Conservation (phyloP, 2,888 invertebrate species). For the Entomobrya proxima region DNA sequence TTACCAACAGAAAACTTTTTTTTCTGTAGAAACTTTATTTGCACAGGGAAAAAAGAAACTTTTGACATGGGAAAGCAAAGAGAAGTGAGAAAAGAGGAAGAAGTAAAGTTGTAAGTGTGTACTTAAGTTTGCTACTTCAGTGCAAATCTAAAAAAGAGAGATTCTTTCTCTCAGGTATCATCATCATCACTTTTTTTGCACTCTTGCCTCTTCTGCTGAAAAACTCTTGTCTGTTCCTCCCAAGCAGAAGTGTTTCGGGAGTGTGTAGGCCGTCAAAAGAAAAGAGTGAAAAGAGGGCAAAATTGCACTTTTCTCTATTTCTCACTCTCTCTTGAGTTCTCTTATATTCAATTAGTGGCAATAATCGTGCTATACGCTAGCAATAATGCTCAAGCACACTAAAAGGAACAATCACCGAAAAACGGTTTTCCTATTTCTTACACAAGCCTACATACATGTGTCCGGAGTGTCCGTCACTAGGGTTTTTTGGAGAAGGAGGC, state of each 20-base stretch:
- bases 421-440: too few relatives aligned
- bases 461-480: too few relatives aligned
- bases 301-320: conserved; percentile 17
- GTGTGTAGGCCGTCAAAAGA: conserved; percentile 6
- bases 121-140: conserved; percentile 4
- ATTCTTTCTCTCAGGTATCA: conserved; percentile 20
- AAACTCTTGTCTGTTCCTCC: neutral
- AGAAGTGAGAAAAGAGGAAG: neutral
- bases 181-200: neutral
- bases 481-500: too few relatives aligned
- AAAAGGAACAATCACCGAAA: too few relatives aligned
- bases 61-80: neutral
- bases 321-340: neutral
- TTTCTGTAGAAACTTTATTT: neutral
- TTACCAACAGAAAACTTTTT: conserved; percentile 10
- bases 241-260: neutral
- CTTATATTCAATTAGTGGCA: neutral
- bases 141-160: neutral
- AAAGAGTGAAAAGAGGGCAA: conserved; percentile 16
- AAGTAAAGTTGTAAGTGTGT: neutral
- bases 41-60: neutral
- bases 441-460: too few relatives aligned
- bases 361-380: neutral
- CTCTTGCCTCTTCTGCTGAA: neutral
- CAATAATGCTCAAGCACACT: too few relatives aligned